phyloP scores from a whole-genome alignment of 64 coral and sea anemone genomes.

The Catalaphyllia jardinei region DNA sequence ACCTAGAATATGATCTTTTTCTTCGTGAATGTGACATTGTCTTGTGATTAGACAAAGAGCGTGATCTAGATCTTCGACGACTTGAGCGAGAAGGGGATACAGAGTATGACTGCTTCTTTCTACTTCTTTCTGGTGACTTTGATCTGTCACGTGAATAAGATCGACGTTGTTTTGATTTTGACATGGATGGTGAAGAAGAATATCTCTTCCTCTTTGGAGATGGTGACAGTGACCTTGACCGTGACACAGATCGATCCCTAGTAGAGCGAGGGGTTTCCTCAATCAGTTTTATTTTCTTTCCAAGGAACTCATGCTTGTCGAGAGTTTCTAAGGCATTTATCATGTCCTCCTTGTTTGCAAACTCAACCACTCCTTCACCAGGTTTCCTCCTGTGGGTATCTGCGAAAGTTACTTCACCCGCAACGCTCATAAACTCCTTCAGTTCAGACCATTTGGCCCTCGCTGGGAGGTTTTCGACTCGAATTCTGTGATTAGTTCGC shows the following conservation, averaged over 20 bases:
- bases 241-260: slow-evolving; percentile 54
- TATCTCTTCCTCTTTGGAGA: slow-evolving; percentile 42
- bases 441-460: slow-evolving; percentile 96
- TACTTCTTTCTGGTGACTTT: slow-evolving; percentile 42
- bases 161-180: slow-evolving; percentile 4
- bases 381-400: slow-evolving; percentile 93
- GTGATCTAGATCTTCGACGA: slow-evolving; percentile 65
- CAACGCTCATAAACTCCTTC: slow-evolving; percentile 94
- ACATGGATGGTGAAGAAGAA: slow-evolving; percentile 48
- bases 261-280: slow-evolving; percentile 80
- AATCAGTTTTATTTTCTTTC: slow-evolving; percentile 78
- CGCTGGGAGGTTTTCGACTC: slow-evolving; percentile 92
- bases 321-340: slow-evolving; percentile 71
- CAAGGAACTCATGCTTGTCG: slow-evolving; percentile 80
- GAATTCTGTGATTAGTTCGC: slow-evolving; percentile 72
- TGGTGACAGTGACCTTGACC: slow-evolving; percentile 60
- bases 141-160: slow-evolving; percentile 59
- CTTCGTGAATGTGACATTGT: background rate
- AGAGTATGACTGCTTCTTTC: slow-evolving; percentile 40
- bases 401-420: slow-evolving; percentile 97
- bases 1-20: slow-evolving; percentile 31
- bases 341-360: slow-evolving; percentile 85
- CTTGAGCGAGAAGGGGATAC: slow-evolving; percentile 31
- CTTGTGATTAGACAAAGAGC: slow-evolving; percentile 17
- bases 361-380: slow-evolving; percentile 98